phyloP scores from a whole-genome alignment of 2,888 invertebrate species.

The Meandrusa payeni region DNA sequence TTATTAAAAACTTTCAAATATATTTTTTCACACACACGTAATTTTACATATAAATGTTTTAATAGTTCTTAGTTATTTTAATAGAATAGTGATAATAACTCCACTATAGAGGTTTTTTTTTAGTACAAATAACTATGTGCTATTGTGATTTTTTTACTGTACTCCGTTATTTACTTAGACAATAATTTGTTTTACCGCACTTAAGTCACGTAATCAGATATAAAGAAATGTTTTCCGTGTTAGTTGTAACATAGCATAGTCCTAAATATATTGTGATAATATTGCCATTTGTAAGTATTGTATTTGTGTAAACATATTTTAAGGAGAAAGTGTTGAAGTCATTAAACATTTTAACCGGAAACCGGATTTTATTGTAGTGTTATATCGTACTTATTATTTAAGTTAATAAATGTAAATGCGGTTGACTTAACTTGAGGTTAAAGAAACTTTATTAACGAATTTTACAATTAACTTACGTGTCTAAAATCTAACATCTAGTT shows the following conservation, averaged over 20 bases:
- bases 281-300: conserved; percentile 68
- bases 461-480: too few species aligned
- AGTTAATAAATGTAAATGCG: too few species aligned
- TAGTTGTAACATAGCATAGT: conserved; percentile 5
- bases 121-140: conserved; percentile 36
- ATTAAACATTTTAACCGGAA: conserved; percentile 32
- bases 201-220: neutral
- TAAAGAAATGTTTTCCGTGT: neutral
- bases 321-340: conserved; percentile 32
- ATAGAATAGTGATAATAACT: conserved; percentile 9
- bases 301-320: conserved; percentile 39
- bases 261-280: conserved; percentile 55
- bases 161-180: conserved; percentile 24
- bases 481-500: too few species aligned
- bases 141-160: conserved; percentile 34
- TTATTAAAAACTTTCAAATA: too few species aligned
- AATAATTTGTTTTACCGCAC: conserved; percentile 4
- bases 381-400: too few species aligned
- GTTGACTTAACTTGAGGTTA: too few species aligned
- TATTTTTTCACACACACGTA: too few species aligned
- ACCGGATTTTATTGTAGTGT: neutral
- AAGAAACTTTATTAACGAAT: too few species aligned
- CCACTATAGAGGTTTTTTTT: conserved; percentile 27
- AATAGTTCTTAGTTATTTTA: too few species aligned
- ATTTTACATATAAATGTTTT: too few species aligned